Base-by-base conservation (phyloP, 2,888 invertebrate species). In the Aelia acuminata region DNA sequence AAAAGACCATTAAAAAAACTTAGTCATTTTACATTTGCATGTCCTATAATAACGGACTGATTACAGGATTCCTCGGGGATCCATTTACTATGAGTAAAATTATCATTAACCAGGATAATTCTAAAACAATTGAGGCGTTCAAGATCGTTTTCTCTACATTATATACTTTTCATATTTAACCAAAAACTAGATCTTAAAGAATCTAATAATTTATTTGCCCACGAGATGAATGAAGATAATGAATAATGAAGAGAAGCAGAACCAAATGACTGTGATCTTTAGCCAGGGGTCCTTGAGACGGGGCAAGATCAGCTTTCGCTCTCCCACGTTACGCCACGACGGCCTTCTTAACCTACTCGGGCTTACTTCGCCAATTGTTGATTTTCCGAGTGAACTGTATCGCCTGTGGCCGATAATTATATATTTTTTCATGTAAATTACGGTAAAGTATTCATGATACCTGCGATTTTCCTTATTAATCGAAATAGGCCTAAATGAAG, bases 211-310 rank as follows among this genome's bases (percentile, higher is more conserved):
- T 15, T 20, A 18, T n/a, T n/a, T n/a, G n/a, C 15, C 13, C 18
- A 20, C 20, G 18, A 18, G 20, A 15, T 20, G 4, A 5, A 20
- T 5, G 11, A n/a, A 10, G 4, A 31, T 5, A 4, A 70, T 70
- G 35, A 70, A 70, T 70, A 70, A 70, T 35, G 31, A 20, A 20
- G 35, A 8, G 35, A 63, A 26, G 4, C 15, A 63, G 22, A 63
- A 70, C 4, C 31, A 35, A 70, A 70, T 70, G 63, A 20, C 63
- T 15, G 15, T 70, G 63, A 70, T 70, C 63, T 70, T 70, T 70
- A 70, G 63, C 63, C 35, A 18, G 35, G n/a, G 26, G 63, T 70
- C 63, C 63, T 70, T 70, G 63, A 70, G 63, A 26, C 18, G 35
- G 35, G 26, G 31, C 63, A 63, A 70, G 63, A 31, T 35, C 31